These are phyloP conservation scores for Epicauta chinensis DNA, from an alignment of 1,140 invertebrate species.

Conservation along the genomic window DNA sequence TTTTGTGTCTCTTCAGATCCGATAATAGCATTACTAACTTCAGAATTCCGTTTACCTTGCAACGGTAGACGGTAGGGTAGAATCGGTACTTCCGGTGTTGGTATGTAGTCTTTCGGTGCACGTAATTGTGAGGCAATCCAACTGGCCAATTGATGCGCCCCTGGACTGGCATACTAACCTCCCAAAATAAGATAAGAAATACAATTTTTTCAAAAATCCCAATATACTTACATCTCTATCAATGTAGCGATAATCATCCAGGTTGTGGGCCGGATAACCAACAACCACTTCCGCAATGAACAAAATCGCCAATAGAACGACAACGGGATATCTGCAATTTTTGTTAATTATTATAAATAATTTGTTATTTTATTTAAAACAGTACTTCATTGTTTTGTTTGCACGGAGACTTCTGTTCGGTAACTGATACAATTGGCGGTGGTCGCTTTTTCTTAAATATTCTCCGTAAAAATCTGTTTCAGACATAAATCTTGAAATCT, in stretches of 20 bases:
- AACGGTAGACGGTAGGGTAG: constrained; percentile 30
- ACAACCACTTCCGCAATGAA: background rate
- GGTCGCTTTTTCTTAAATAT: too few species aligned
- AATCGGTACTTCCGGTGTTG: constrained; percentile 24
- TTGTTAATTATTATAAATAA: background rate
- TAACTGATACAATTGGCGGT: too few species aligned
- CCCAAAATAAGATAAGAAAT: too few species aligned
- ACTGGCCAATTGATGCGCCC: constrained; percentile 35
- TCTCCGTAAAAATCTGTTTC: too few species aligned
- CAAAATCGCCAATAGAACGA: background rate
- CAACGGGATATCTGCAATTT: background rate
- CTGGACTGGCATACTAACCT: constrained; percentile 31
- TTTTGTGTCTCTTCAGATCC: constrained; percentile 35
- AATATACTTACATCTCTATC: constrained; percentile 23
- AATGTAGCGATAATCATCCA: constrained; percentile 20
- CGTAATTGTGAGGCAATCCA: constrained; percentile 32
- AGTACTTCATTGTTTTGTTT: too few species aligned
- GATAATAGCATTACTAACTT: constrained; percentile 37
- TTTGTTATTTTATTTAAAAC: too few species aligned
- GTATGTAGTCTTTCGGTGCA: constrained; percentile 24
- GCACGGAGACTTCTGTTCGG: too few species aligned
- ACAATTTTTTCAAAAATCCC: too few species aligned
- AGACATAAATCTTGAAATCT: too few species aligned
- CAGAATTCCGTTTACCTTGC: constrained; percentile 37
- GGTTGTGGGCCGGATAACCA: constrained; percentile 10